phyloP scores from a whole-genome alignment of 2,797 vertebrate genomes.

The Aulostomus chinensis region DNA sequence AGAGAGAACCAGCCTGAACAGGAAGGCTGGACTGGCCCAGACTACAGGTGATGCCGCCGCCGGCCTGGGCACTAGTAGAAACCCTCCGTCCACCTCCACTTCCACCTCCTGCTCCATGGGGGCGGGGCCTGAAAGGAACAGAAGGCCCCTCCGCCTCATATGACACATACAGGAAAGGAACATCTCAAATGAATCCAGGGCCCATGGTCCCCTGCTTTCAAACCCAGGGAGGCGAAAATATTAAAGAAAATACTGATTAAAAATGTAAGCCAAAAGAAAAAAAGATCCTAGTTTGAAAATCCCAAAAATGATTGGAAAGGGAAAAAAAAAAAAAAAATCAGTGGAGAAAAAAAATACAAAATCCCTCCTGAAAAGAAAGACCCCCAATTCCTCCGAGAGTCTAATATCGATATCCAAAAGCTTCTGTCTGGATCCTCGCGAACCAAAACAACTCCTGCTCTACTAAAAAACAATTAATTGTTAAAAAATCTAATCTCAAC shows the following conservation, averaged over 20 bases:
- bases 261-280: slow-evolving; percentile 56
- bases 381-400: slow-evolving; percentile 66
- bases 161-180: slow-evolving; percentile 76
- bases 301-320: slow-evolving; percentile 49
- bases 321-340: slow-evolving; percentile 31
- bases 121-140: slow-evolving; percentile 62
- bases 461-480: slow-evolving; percentile 34
- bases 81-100: slow-evolving; percentile 62
- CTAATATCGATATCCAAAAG: slow-evolving; percentile 64
- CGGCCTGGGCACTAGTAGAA: slow-evolving; percentile 53
- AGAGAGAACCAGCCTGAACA: slow-evolving; percentile 76
- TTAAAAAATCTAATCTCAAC: slow-evolving; percentile 27
- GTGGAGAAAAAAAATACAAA: slow-evolving; percentile 37
- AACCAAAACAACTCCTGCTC: slow-evolving; percentile 49
- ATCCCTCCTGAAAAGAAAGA: slow-evolving; percentile 63
- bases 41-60: slow-evolving; percentile 59
- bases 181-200: slow-evolving; percentile 80
- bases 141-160: slow-evolving; percentile 76
- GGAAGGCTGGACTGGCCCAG: slow-evolving; percentile 73
- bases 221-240: slow-evolving; percentile 36
- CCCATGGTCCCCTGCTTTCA: slow-evolving; percentile 78
- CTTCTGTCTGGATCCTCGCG: slow-evolving; percentile 52
- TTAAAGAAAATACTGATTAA: slow-evolving; percentile 31
- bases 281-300: slow-evolving; percentile 67
- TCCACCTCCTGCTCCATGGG: slow-evolving; percentile 64